Conservation (phyloP, 2,888 invertebrate genomes). For the Scrobipalpa atriplicella region DNA sequence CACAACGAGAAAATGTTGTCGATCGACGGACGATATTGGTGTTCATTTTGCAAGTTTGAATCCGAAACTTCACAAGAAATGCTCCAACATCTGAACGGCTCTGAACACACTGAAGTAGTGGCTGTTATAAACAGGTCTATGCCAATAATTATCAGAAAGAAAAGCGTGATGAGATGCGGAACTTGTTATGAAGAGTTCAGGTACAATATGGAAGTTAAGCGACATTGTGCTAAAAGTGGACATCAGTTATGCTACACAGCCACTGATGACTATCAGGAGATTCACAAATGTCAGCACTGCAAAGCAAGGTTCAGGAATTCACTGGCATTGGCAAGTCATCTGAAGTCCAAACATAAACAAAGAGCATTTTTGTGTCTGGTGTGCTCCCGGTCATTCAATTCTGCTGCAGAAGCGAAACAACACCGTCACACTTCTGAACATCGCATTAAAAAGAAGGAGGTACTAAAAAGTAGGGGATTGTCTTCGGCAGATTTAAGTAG, state of each 20-base stretch:
- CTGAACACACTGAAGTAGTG: conserved; percentile 88
- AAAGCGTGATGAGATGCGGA: conserved; percentile 84
- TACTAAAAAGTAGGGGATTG: conserved; percentile 62
- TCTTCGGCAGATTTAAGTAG: conserved; percentile 67
- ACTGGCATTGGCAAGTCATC: conserved; percentile 86
- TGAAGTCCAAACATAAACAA: conserved; percentile 83
- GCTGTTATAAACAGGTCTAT: conserved; percentile 90
- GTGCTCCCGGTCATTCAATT: conserved; percentile 85
- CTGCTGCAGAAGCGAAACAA: conserved; percentile 82
- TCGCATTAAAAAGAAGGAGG: conserved; percentile 80
- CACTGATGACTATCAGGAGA: conserved; percentile 85
- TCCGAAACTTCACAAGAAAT: conserved; percentile 85
- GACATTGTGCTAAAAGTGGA: conserved; percentile 80
- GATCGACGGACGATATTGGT: conserved; percentile 85
- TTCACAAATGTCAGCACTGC: conserved; percentile 85
- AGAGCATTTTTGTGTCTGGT: conserved; percentile 86
- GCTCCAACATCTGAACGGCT: conserved; percentile 85
- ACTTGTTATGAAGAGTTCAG: conserved; percentile 87
- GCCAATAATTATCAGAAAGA: conserved; percentile 89
- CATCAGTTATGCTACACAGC: conserved; percentile 79
- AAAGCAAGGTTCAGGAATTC: conserved; percentile 83
- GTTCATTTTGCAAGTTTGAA: conserved; percentile 88
- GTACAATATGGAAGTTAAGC: conserved; percentile 88
- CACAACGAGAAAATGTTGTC: conserved; percentile 80
- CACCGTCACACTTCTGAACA: conserved; percentile 87